Base-by-base conservation (phyloP, 1,140 invertebrate species). In the Amphibalanus amphitrite region DNA sequence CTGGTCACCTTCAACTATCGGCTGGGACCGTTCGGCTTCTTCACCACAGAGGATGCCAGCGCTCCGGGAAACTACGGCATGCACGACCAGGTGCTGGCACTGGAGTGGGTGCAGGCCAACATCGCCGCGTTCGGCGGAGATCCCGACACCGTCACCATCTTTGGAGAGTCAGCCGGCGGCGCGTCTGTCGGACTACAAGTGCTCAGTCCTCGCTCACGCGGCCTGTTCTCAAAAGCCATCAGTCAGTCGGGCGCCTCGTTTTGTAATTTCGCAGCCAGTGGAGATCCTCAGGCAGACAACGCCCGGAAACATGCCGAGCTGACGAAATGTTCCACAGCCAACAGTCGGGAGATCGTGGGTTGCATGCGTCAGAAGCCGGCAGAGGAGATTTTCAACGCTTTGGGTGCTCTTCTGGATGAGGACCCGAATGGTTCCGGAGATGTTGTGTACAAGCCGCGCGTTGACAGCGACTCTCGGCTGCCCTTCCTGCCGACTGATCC, bases 1-100 rank as follows among this genome's bases (percentile, higher is more conserved):
- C 92, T 99, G 0, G 95, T 99, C 0, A 93, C 95, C 0, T 85
- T 99, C 70, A 98, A 99, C 80, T 99, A 99, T 81, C 86, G 97
- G 28, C 84, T 99, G 0, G 97, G 97, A 71, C 91, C 94, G 74
- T 82, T 98, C 15, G 69, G 69, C n/a, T 70, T 70, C 64, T 30
- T 70, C 29, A 38, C 69, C n/a, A 70, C 69, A n/a, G 69, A 70
- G 69, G 69, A 70, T 6, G 30, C 8, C n/a, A 29, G 23, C 29
- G n/a, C 64, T 3, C 69, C 82, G 20, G 86, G 86, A 47, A 88
- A 88, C 78, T 82, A 81, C 78, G 86, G 86, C 13, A 74, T 87
- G 70, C 85, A 85, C 79, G 86, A 88, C 76, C 82, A 86, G 77
- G 77, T 84, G 3, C 74, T 83, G 73, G 84, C 83, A 3, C 74